Conservation (phyloP, 2,797 vertebrate genomes). For the Parambassis ranga region DNA sequence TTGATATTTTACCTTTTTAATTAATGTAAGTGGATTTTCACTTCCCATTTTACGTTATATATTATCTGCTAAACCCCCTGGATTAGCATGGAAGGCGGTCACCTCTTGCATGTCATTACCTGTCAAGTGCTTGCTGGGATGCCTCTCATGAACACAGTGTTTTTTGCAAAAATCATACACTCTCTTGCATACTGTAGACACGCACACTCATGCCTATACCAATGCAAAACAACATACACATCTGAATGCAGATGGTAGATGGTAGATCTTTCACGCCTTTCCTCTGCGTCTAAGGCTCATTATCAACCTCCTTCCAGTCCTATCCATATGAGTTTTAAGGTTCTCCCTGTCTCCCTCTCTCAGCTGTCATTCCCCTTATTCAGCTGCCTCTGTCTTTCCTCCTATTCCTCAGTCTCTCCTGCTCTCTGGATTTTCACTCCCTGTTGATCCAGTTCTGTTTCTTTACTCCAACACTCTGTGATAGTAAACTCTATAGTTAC, state of each 20-base stretch:
- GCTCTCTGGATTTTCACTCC: conserved; percentile 78
- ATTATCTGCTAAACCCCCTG: not conserved
- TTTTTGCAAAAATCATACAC: conserved; percentile 62
- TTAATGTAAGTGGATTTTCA: not conserved
- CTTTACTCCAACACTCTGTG: conserved; percentile 72
- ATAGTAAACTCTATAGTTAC: conserved; percentile 61
- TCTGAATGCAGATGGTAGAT: conserved; percentile 34
- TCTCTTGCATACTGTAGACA: conserved; percentile 70
- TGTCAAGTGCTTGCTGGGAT: conserved; percentile 72
- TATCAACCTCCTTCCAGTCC: conserved; percentile 51
- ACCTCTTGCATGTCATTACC: conserved; percentile 5
- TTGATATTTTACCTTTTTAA: not conserved
- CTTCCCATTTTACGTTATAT: no score
- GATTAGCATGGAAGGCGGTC: not conserved
- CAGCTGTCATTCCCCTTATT: conserved; percentile 37
- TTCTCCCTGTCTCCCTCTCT: conserved; percentile 37
- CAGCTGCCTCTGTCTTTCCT: conserved; percentile 58
- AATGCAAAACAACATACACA: conserved; percentile 29
- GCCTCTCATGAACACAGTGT: conserved; percentile 52
- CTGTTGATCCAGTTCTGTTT: conserved; percentile 78
- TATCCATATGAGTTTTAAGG: conserved; percentile 52
- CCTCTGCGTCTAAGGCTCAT: conserved; percentile 55
- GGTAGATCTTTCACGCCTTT: conserved; percentile 35
- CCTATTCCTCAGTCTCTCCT: conserved; percentile 48
- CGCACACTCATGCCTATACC: conserved; percentile 55